Conservation (phyloP, 2,888 invertebrate species). For the Folsomia candida region DNA sequence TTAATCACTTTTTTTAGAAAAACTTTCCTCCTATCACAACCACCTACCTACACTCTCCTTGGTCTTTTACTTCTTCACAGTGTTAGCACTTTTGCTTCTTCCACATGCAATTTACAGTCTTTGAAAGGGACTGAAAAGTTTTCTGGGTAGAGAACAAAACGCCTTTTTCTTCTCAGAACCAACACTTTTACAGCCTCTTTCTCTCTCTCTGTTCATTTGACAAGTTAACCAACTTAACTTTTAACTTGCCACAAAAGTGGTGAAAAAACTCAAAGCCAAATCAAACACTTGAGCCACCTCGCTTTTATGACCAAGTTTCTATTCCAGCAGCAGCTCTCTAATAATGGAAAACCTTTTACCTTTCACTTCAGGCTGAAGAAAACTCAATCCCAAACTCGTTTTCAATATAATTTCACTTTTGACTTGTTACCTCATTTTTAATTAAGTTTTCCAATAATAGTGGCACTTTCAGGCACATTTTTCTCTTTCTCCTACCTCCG, state of each 20-base stretch:
- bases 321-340: not conserved
- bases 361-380: not conserved
- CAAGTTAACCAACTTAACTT: constrained; percentile 23
- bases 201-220: constrained; percentile 10
- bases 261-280: constrained; percentile 22
- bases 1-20: constrained; percentile 31
- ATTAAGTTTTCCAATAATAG: constrained; percentile 25
- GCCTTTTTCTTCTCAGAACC: constrained; percentile 24
- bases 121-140: not conserved
- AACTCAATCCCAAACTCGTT: not conserved
- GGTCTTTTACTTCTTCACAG: not conserved
- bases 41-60: constrained; percentile 21
- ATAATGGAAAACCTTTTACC: constrained; percentile 10
- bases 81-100: not conserved
- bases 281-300: constrained; percentile 20
- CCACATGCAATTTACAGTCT: constrained; percentile 7
- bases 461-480: constrained; percentile 29
- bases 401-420: not conserved
- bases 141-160: constrained; percentile 21
- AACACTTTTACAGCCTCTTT: constrained; percentile 14
- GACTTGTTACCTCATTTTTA: not conserved
- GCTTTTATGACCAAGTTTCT: constrained; percentile 1
- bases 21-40: constrained; percentile 35
- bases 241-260: constrained; percentile 15
- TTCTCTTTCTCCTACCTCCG: constrained; percentile 32